phyloP scores from a whole-genome alignment of 2,113 vertebrate species.

The Psittacara wagleri region DNA sequence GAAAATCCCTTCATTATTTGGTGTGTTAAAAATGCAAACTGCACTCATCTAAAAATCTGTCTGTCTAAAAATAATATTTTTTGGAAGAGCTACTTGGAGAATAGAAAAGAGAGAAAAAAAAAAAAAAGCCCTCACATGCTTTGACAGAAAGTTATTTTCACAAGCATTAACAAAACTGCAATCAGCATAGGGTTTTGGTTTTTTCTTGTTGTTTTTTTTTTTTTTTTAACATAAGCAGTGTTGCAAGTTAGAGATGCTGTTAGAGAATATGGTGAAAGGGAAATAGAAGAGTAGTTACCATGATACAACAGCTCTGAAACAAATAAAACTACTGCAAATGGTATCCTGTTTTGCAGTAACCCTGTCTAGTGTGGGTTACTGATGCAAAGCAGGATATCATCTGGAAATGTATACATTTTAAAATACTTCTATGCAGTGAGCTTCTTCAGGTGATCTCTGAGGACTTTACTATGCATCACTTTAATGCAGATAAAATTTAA shows the following conservation, averaged over 20 bases:
- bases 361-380: background rate
- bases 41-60: conserved; percentile 34
- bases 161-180: background rate
- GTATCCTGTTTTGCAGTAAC: background rate
- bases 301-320: background rate
- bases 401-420: conserved; percentile 31
- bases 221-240: background rate
- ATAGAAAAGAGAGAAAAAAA: background rate
- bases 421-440: background rate
- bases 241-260: background rate
- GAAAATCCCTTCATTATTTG: conserved; percentile 30
- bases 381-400: background rate
- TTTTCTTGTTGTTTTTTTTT: background rate
- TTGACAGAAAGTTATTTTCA: conserved; percentile 14
- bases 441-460: background rate
- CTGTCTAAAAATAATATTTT: conserved; percentile 61
- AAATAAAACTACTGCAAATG: background rate
- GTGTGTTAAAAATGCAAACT: conserved; percentile 4
- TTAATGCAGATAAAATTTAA: background rate
- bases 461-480: background rate
- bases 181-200: background rate
- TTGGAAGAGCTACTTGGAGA: conserved; percentile 2
- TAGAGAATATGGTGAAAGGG: background rate
- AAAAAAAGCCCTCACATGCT: background rate
- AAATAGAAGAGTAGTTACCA: background rate